These are phyloP conservation scores for Drosophila santomea DNA, from an alignment of 1,140 invertebrate species.

Conservation along the genomic window DNA sequence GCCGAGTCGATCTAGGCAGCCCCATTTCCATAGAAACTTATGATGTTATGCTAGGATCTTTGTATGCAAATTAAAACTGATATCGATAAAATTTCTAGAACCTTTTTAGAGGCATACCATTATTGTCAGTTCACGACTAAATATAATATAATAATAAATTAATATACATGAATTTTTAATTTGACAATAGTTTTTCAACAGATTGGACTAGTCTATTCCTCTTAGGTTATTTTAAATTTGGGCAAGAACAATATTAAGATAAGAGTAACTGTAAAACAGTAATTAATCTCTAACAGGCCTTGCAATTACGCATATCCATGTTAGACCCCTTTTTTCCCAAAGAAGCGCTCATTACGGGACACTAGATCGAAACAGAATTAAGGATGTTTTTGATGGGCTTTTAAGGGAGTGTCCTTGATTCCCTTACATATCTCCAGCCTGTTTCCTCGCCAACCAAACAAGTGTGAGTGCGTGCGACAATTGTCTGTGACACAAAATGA, in stretches of 20 bases:
- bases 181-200: too few species aligned
- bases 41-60: too few species aligned
- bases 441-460: constrained; percentile 8
- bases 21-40: too few species aligned
- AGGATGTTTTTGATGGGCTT: constrained; percentile 2
- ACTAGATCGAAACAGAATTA: constrained; percentile 25
- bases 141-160: too few species aligned
- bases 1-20: too few species aligned
- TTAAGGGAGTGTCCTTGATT: constrained; percentile 25
- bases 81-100: too few species aligned
- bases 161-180: too few species aligned
- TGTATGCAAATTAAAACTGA: too few species aligned
- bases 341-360: constrained; percentile 28
- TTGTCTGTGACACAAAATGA: constrained; percentile 82
- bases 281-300: constrained; percentile 41
- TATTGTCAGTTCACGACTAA: too few species aligned
- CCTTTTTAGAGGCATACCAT: too few species aligned
- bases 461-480: constrained; percentile 64
- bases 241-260: not conserved
- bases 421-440: constrained; percentile 13
- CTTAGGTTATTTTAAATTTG: constrained; percentile 36
- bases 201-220: not conserved
- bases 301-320: constrained; percentile 43
- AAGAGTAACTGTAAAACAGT: constrained; percentile 13
- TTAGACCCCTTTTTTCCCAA: constrained; percentile 5